These are phyloP conservation scores for Mimachlamys varia DNA, from an alignment of 2,888 invertebrate species.

Conservation along the genomic window DNA sequence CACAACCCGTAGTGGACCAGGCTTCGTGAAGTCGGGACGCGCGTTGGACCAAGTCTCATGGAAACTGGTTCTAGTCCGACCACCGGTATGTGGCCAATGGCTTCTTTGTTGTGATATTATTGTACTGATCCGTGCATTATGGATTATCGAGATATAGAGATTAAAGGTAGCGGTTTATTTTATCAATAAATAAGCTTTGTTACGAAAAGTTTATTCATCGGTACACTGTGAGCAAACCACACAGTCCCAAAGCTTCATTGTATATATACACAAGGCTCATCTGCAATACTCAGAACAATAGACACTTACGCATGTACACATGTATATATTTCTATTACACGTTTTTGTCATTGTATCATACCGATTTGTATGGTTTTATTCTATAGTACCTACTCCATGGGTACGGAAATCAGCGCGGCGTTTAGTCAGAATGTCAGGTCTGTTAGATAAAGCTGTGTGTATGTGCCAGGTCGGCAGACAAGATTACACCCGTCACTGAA, in stretches of 20 bases:
- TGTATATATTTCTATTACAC: neutral
- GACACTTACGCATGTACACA: constrained; percentile 16
- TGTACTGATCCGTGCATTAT: constrained; percentile 36
- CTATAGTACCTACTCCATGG: neutral
- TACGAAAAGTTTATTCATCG: neutral
- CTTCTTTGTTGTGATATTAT: constrained; percentile 4
- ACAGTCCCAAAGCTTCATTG: neutral
- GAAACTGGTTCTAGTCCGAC: neutral
- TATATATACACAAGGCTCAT: neutral
- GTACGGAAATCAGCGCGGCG: neutral
- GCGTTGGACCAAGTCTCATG: neutral
- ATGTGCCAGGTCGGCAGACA: neutral
- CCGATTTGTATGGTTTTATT: neutral
- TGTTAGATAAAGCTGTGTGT: constrained; percentile 7
- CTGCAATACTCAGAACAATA: constrained; percentile 4
- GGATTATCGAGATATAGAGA: constrained; percentile 21
- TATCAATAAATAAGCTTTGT: neutral
- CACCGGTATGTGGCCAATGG: constrained; percentile 29
- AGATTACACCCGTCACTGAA: constrained; percentile 24
- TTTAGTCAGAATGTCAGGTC: neutral
- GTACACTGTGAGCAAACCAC: neutral
- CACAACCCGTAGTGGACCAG: constrained; percentile 48
- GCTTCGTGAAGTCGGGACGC: neutral
- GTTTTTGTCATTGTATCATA: neutral
- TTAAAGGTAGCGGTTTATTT: neutral